Evolutionary conservation across 53 echinoderm and acorn worm genomes (phyloP).

Genomic region (Holothuria scabra): DNA sequence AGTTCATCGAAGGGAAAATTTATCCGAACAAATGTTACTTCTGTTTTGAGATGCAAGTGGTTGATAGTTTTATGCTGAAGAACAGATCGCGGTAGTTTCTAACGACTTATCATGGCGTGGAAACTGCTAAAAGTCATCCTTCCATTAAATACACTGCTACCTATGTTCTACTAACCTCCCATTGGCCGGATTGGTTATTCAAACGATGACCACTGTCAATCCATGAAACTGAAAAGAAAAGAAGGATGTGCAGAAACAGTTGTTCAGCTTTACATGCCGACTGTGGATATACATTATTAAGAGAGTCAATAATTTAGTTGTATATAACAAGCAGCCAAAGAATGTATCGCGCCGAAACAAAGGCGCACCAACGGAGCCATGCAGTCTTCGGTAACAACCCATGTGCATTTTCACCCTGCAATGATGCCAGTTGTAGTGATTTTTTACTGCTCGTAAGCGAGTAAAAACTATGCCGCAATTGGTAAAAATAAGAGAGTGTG

Average conservation of each 20-base stretch:
- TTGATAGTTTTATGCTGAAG: too few relatives aligned
- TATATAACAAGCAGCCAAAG: not conserved
- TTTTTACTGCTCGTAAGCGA: not conserved
- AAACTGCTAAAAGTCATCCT: too few relatives aligned
- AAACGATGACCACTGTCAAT: conserved; percentile 7
- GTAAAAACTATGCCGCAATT: not conserved
- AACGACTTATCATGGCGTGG: too few relatives aligned
- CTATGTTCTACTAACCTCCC: conserved; percentile 14
- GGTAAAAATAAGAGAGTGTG: conserved; percentile 17
- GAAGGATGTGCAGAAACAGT: not conserved
- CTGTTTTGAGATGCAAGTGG: too few relatives aligned
- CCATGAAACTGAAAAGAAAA: conserved; percentile 18
- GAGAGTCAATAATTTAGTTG: too few relatives aligned
- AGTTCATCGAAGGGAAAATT: too few relatives aligned
- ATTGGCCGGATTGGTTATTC: conserved; percentile 30
- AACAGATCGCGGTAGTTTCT: too few relatives aligned
- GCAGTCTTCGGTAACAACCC: conserved; percentile 3
- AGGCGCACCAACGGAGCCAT: not conserved
- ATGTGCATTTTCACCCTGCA: not conserved
- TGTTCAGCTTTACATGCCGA: not conserved
- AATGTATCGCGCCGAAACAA: not conserved
- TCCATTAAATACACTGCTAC: too few relatives aligned
- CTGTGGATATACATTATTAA: too few relatives aligned
- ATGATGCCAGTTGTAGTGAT: not conserved
- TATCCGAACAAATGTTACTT: too few relatives aligned